Conservation (phyloP, 2,888 invertebrate species). For the Barypeithes pellucidus region DNA sequence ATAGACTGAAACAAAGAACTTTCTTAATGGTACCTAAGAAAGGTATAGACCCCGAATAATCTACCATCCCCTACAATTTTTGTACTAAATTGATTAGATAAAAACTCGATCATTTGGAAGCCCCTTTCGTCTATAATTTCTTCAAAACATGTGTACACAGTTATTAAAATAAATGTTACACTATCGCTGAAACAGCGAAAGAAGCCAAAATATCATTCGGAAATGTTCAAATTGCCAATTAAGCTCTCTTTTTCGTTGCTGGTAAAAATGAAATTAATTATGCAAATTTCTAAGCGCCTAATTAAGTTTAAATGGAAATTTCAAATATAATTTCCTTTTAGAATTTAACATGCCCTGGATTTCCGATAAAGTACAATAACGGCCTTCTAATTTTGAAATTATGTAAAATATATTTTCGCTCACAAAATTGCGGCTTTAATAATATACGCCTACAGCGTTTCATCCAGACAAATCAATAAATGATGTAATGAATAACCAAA, state of each 20-base stretch:
- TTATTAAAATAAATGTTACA: too few relatives aligned
- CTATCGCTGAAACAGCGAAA: neutral
- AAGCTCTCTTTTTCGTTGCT: neutral
- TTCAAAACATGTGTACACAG: too few relatives aligned
- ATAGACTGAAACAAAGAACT: too few relatives aligned
- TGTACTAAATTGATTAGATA: too few relatives aligned
- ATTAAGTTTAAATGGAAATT: slow-evolving; percentile 8
- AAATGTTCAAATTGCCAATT: neutral
- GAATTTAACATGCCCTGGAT: neutral
- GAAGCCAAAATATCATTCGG: neutral
- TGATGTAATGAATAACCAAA: too few relatives aligned
- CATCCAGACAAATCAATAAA: too few relatives aligned
- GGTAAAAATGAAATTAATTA: neutral
- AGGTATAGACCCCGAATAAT: too few relatives aligned
- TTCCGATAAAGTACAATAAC: slow-evolving; percentile 1
- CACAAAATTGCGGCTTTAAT: neutral
- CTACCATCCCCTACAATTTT: too few relatives aligned
- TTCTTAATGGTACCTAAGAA: too few relatives aligned
- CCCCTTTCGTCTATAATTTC: too few relatives aligned
- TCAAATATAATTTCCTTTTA: neutral
- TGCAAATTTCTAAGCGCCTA: slow-evolving; percentile 8
- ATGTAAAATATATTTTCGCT: neutral
- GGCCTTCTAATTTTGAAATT: neutral
- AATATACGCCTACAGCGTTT: neutral
- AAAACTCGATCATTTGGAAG: too few relatives aligned